Conservation (phyloP, 2,113 vertebrate genomes). For the Phodopus roborovskii region DNA sequence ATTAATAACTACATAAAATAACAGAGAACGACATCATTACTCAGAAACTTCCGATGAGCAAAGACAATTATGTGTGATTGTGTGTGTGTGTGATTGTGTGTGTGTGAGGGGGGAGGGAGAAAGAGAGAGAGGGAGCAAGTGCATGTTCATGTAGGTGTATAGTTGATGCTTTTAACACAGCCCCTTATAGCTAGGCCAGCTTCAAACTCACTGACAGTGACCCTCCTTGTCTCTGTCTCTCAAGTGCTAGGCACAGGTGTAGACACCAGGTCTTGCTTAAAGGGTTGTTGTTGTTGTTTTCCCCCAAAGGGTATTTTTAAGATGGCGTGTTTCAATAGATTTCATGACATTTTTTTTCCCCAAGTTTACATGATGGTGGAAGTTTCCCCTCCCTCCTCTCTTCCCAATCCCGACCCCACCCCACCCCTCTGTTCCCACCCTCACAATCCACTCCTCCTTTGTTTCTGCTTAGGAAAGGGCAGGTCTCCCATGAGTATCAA, state of each 20-base stretch:
- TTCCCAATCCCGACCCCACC: not conserved
- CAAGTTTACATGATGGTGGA: not conserved
- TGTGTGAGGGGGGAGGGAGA: not conserved
- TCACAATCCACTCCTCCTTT: not conserved
- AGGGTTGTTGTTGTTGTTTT: not conserved
- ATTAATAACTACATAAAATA: not conserved
- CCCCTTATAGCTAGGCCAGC: not conserved
- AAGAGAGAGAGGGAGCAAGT: too few relatives aligned
- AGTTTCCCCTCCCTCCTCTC: not conserved
- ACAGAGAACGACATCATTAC: not conserved
- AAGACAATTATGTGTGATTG: not conserved
- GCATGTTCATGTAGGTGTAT: not conserved
- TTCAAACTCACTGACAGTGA: not conserved
- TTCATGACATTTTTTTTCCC: slow-evolving; percentile 42
- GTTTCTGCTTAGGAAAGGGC: not conserved
- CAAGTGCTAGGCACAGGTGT: too few relatives aligned
- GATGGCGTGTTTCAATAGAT: not conserved
- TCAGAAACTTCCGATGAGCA: not conserved
- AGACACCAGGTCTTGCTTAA: not conserved
- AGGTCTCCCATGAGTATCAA: not conserved
- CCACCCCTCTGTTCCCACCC: not conserved
- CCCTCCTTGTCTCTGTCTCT: not conserved
- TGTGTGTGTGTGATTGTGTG: not conserved
- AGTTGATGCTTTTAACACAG: not conserved
- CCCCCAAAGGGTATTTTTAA: slow-evolving; percentile 23